These are phyloP conservation scores for Eucriotettix oculatus DNA, from an alignment of 2,888 invertebrate genomes.

Conservation along the genomic window DNA sequence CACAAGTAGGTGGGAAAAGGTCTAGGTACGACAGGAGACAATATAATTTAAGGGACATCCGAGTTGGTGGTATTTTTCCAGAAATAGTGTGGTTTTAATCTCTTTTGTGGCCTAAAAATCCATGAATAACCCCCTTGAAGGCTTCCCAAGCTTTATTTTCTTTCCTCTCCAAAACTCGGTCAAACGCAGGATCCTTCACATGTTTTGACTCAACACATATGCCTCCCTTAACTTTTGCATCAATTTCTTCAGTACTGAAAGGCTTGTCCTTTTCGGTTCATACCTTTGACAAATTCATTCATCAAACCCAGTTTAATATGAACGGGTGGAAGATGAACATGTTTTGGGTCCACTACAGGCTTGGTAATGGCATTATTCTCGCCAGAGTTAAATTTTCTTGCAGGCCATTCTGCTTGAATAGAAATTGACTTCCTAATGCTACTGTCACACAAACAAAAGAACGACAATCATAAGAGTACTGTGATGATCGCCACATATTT, in stretches of 20 bases:
- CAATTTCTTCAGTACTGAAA: neutral
- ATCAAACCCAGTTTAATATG: neutral
- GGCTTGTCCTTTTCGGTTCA: neutral
- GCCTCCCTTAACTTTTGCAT: neutral
- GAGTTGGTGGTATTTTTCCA: neutral
- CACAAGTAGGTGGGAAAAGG: neutral
- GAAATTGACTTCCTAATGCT: neutral
- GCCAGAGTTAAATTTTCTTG: neutral
- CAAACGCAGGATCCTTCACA: neutral
- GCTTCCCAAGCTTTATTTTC: neutral
- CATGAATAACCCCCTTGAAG: neutral
- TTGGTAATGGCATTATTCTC: neutral
- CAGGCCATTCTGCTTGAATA: neutral
- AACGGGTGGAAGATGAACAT: neutral
- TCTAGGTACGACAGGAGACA: neutral
- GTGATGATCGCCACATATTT: conserved; percentile 12
- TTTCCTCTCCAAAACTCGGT: neutral
- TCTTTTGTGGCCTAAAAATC: neutral
- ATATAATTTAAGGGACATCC: neutral
- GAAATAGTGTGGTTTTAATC: neutral
- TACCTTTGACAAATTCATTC: neutral
- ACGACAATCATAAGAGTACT: conserved; percentile 14
- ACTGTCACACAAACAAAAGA: conserved; percentile 2
- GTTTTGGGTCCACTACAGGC: neutral
- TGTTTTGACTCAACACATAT: neutral